Conservation (phyloP, 2,797 vertebrate genomes). For the Sorex maritimensis region DNA sequence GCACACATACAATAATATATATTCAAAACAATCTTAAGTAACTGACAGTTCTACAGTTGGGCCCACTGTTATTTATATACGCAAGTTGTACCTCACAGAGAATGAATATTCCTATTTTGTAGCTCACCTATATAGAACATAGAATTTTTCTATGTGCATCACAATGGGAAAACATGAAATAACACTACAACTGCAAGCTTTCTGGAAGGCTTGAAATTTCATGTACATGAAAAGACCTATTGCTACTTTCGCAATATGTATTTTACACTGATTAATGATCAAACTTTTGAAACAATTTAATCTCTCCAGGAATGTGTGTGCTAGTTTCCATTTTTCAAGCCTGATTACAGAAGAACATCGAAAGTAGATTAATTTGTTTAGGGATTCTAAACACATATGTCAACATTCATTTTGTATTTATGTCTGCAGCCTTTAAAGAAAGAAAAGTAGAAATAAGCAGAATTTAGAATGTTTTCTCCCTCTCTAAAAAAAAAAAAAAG, state of each 20-base stretch:
- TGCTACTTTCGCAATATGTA: conserved; percentile 67
- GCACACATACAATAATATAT: background rate
- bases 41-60: background rate
- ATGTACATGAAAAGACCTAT: conserved; percentile 19
- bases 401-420: conserved; percentile 88
- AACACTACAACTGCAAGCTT: background rate
- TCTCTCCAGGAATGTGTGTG: conserved; percentile 79
- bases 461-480: conserved; percentile 81
- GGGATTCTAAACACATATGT: conserved; percentile 89
- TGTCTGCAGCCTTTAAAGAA: conserved; percentile 84
- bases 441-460: conserved; percentile 87
- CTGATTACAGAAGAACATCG: conserved; percentile 87
- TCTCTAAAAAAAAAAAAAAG: conserved; percentile 31
- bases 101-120: background rate
- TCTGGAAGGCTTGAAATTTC: conserved; percentile 45
- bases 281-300: conserved; percentile 88
- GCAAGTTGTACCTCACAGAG: background rate
- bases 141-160: background rate
- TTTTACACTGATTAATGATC: conserved; percentile 84
- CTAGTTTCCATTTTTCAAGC: conserved; percentile 87
- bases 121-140: background rate
- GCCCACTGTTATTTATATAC: background rate
- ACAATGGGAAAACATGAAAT: background rate
- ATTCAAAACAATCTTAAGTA: background rate
- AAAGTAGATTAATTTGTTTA: conserved; percentile 87